Conservation (phyloP, 2,888 invertebrate species). For the Agrochola macilenta region DNA sequence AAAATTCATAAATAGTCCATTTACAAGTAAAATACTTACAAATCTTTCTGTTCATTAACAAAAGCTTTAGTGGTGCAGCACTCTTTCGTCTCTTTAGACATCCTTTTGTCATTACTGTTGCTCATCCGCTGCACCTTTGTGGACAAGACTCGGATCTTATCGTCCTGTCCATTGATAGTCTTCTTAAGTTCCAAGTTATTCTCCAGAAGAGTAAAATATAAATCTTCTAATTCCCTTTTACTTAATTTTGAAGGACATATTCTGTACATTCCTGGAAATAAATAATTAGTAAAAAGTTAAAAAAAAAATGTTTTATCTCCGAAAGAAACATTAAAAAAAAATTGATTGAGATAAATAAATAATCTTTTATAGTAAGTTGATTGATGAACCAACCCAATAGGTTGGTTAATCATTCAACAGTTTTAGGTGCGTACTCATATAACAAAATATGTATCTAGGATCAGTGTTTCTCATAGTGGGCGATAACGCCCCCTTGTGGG, state of each 20-base stretch:
- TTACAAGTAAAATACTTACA: slow-evolving; percentile 71
- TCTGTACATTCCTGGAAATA: slow-evolving; percentile 72
- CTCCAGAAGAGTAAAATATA: slow-evolving; percentile 91
- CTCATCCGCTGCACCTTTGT: slow-evolving; percentile 80
- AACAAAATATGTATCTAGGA: neutral
- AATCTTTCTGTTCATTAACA: slow-evolving; percentile 79
- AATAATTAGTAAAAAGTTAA: too few relatives aligned
- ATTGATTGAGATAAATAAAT: neutral
- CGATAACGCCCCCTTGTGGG: too few relatives aligned
- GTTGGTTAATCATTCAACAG: neutral
- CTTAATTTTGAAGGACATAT: slow-evolving; percentile 89
- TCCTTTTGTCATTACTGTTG: slow-evolving; percentile 67
- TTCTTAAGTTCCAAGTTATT: slow-evolving; percentile 91
- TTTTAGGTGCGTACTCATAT: neutral
- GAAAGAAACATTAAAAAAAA: neutral
- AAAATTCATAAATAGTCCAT: neutral
- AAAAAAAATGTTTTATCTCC: neutral
- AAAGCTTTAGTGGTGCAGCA: slow-evolving; percentile 76
- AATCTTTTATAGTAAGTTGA: too few relatives aligned
- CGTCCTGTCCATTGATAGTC: slow-evolving; percentile 91
- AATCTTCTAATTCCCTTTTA: slow-evolving; percentile 92
- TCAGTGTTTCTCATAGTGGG: too few relatives aligned
- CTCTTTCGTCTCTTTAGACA: slow-evolving; percentile 72
- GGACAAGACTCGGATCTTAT: slow-evolving; percentile 81
- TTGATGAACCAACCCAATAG: neutral